A percentile compares a stretch with the other conserved stretches of the same genome.
Conservation (phyloP, 2,113 vertebrate genomes). For the Cyanistes caeruleus region DNA sequence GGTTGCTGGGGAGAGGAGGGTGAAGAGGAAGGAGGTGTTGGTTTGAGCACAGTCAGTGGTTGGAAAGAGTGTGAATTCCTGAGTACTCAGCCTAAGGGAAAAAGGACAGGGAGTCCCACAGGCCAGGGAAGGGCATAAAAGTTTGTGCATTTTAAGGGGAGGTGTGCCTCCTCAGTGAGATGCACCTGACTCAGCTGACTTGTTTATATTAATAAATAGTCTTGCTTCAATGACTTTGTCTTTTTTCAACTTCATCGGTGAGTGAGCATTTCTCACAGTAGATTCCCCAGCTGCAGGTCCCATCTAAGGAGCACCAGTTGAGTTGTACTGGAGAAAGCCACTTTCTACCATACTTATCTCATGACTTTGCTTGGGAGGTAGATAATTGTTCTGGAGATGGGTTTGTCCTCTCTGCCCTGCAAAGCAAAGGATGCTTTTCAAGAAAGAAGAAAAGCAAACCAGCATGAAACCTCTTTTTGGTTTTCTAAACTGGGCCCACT, state of each 20-base stretch:
- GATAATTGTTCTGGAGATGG: background rate
- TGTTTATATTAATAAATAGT: background rate
- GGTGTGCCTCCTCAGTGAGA: background rate
- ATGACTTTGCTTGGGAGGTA: background rate
- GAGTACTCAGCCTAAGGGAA: background rate
- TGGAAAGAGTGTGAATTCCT: background rate
- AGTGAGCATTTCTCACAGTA: background rate
- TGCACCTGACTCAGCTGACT: background rate
- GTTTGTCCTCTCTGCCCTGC: background rate
- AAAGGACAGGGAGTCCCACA: background rate
- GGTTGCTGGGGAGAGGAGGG: background rate
- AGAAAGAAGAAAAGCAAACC: background rate
- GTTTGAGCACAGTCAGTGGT: fast-evolving
- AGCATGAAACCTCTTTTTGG: background rate
- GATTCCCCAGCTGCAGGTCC: background rate
- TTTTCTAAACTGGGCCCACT: background rate
- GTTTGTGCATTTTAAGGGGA: background rate
- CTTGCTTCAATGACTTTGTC: fast-evolving
- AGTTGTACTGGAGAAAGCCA: background rate
- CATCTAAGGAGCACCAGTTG: background rate
- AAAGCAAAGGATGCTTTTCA: background rate
- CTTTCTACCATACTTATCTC: background rate
- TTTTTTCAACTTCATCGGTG: fast-evolving
- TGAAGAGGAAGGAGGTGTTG: background rate
- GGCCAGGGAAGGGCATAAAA: background rate